Percentiles rank a stretch among this genome's conserved stretches.
Evolutionary conservation across 2,888 invertebrate species (phyloP).

Genomic region (Protophormia terraenovae): DNA sequence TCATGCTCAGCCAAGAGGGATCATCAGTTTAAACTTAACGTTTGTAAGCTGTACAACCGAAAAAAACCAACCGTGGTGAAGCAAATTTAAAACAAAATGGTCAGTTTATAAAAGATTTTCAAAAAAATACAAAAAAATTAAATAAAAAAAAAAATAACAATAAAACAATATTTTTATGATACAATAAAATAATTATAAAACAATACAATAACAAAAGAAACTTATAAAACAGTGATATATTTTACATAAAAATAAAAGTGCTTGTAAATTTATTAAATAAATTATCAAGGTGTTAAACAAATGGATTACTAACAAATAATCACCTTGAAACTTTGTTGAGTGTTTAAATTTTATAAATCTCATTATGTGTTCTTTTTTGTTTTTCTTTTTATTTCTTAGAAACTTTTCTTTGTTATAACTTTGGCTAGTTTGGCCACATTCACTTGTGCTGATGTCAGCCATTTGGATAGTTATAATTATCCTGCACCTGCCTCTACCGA

Average conservation of each 20-base stretch:
- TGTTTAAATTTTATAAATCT: not conserved
- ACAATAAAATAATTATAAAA: not conserved
- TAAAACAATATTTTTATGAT: not conserved
- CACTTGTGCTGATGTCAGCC: constrained; percentile 71
- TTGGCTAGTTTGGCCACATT: constrained; percentile 65
- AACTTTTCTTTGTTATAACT: constrained; percentile 69
- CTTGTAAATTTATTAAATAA: not conserved
- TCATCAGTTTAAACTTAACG: constrained; percentile 75
- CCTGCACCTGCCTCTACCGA: constrained; percentile 51
- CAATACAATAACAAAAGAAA: not conserved
- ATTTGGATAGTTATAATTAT: constrained; percentile 71
- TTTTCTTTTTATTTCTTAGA: constrained; percentile 67
- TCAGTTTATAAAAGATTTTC: constrained; percentile 67
- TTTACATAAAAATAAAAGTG: not conserved
- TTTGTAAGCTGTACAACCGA: constrained; percentile 72
- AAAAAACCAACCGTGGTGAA: constrained; percentile 36
- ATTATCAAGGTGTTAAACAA: constrained; percentile 1
- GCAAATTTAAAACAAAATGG: constrained; percentile 74
- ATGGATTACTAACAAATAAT: not conserved
- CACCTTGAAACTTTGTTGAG: not conserved
- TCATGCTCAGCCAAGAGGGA: constrained; percentile 64
- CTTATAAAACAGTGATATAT: constrained; percentile 6
- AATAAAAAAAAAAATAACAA: not conserved
- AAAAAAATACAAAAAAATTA: not conserved
- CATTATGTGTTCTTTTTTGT: not conserved